Evolutionary conservation across 30 jellyfish, hydroid and myxozoan species (phyloP), one percentile per base, ranked within the genome.

Genomic region (Aurelia coerulea): DNA sequence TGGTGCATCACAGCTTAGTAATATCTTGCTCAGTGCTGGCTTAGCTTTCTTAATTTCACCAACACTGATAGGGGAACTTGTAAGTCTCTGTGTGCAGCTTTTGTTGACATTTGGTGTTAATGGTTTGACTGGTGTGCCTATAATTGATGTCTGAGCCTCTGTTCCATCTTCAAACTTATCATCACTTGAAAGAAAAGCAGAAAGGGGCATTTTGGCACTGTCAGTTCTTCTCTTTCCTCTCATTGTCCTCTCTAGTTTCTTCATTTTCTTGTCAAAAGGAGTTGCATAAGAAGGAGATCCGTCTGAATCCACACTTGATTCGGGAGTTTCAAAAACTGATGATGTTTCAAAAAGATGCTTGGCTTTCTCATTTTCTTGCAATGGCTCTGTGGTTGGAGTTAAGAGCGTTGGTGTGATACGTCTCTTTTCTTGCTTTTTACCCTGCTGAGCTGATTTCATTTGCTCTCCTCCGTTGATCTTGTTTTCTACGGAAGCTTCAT

Each of bases 391-490:
- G 79, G 60, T 88, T 42, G 78, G 80, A 35, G 90, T 86, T 23
- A 91, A 83, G n/a, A 94, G 85, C n/a, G 97, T 91, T 23, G 97
- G 90, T 1, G 97, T 91, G 76, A 91, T 91, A 16, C 97, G 62
- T 23, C 95, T 83, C 49, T 83, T 83, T 42, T 50, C 71, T 68
- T 53, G 79, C 34, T 56, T 67, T 39, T 34, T 81, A 15, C 70
- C 67, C 62, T 69, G 86, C 41, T 52, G 53, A 4, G 86, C 31
- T 37, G 51, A 72, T 8, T 51, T 34, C 4, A 32, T 33, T 39
- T 80, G 81, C 33, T 34, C 8, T 23, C 51, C 15, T 2, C 18
- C 62, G 10, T 8, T 16, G 35, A 56, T 4, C 46, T 32, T 62
- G 68, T 8, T 14, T 11, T 65, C 81, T 10, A 33, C 60, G 12